phyloP scores from a whole-genome alignment of 2,113 vertebrate genomes.

The Irena cyanogastra region DNA sequence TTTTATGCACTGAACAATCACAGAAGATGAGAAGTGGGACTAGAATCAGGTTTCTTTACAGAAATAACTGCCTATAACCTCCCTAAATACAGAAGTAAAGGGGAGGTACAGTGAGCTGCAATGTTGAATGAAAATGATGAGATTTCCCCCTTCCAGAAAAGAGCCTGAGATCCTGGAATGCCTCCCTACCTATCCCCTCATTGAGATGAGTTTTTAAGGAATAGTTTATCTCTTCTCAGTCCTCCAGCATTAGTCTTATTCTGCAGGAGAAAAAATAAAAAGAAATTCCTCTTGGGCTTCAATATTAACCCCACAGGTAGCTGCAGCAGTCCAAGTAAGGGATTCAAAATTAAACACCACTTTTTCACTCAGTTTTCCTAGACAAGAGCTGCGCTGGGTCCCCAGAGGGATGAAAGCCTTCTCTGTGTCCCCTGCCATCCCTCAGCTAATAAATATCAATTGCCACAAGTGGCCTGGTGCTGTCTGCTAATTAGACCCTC shows the following conservation, averaged over 20 bases:
- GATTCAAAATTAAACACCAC: not conserved
- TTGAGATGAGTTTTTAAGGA: not conserved
- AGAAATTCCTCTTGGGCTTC: not conserved
- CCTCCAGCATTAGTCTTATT: not conserved
- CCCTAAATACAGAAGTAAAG: not conserved
- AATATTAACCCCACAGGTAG: not conserved
- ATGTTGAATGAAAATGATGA: not conserved
- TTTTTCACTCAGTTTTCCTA: not conserved
- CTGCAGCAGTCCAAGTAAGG: not conserved
- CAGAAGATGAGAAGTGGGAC: not conserved
- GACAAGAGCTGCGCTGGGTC: not conserved
- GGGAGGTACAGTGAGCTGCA: not conserved
- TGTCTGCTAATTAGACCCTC: conserved; percentile 24
- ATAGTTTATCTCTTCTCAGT: not conserved
- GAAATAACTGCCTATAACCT: not conserved
- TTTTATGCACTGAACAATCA: not conserved
- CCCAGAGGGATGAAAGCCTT: not conserved
- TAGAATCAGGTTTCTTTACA: not conserved
- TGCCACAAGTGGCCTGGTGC: not conserved
- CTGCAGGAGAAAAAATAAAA: not conserved
- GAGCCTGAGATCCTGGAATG: not conserved
- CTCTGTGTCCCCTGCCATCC: not conserved
- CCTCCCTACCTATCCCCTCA: not conserved
- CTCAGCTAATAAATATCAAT: conserved; percentile 13
- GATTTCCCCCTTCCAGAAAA: not conserved